Base-by-base conservation (phyloP, 2,797 vertebrate species). In the Amblyopsis hoosieri region DNA sequence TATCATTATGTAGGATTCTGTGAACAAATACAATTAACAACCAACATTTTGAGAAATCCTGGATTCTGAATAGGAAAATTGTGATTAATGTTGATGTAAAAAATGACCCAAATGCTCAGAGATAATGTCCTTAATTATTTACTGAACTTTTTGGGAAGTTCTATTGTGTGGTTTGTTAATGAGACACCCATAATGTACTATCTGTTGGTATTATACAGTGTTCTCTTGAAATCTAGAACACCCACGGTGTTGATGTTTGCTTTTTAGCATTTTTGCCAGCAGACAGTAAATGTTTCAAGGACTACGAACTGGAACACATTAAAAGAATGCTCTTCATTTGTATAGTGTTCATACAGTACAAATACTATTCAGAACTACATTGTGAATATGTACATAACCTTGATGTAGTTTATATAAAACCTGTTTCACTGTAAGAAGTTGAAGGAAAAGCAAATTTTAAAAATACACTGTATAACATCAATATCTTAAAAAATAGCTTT, bases 401-500 rank as follows among this genome's bases (percentile, higher is more conserved):
- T 37, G 12, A 57, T 51, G 33, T 15, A 63, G 57, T 69, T 82
- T 60, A 64, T 67, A 67, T 82, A n/a, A 62, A 64, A 62, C 31
- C 53, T 0, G 71, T 81, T 78, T 77, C 55, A 69, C 11, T 52
- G 23, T 55, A 60, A 51, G 5, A 33, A 23, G 8, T 42, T 9
- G 37, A 42, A 42, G 37, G 37, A 9, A 66, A 63, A 42, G 46
- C 74, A 54, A 64, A 4, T 31, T 55, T 64, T 0, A 48, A 14
- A 15, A 19, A 72, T 68, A n/a, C 69, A 60, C 56, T 83, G 72
- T 85, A 72, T 66, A 60, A 62, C 66, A 72, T 81, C 56, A 73
- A 69, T 76, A 57, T 78, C 76, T 82, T 71, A 60, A 88, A 88
- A 90, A 91, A 74, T 67, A 80, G 55, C 60, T 80, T 86, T 71